phyloP scores from a whole-genome alignment of 2,113 vertebrate genomes.

The Saguinus midas region DNA sequence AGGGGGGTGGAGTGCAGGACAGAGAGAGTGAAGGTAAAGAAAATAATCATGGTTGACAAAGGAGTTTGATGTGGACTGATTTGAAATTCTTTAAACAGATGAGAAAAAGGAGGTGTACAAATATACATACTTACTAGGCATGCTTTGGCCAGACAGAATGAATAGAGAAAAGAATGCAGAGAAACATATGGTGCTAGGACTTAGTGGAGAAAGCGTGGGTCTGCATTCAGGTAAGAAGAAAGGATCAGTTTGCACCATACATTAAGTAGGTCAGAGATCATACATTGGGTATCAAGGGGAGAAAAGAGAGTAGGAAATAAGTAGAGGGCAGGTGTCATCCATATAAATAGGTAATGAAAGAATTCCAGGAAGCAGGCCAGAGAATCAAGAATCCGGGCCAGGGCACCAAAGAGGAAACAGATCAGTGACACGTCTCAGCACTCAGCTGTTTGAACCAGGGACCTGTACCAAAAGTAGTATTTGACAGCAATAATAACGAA shows the following conservation, averaged over 20 bases:
- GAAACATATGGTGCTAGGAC: neutral
- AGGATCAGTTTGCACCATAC: neutral
- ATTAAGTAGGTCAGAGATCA: neutral
- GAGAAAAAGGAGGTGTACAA: accelerated
- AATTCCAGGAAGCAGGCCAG: neutral
- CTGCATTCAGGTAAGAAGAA: neutral
- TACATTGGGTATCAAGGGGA: neutral
- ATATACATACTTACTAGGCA: neutral
- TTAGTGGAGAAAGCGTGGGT: neutral
- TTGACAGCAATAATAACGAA: neutral
- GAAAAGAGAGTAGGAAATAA: neutral
- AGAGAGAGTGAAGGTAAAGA: neutral
- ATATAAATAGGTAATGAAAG: neutral
- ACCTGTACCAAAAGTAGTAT: neutral
- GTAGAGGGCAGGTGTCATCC: neutral
- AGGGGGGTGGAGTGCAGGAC: accelerated
- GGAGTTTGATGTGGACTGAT: neutral
- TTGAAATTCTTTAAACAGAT: neutral
- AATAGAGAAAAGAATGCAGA: neutral
- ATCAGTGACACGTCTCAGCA: neutral
- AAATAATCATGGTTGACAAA: neutral
- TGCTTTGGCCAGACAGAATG: neutral
- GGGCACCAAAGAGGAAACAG: neutral
- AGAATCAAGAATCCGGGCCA: neutral
- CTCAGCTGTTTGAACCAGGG: neutral